A percentile compares a stretch with the other conserved stretches of the same genome.
These are phyloP conservation scores for Xestia ashworthii DNA, from an alignment of 2,888 invertebrate genomes.

Conservation along the genomic window DNA sequence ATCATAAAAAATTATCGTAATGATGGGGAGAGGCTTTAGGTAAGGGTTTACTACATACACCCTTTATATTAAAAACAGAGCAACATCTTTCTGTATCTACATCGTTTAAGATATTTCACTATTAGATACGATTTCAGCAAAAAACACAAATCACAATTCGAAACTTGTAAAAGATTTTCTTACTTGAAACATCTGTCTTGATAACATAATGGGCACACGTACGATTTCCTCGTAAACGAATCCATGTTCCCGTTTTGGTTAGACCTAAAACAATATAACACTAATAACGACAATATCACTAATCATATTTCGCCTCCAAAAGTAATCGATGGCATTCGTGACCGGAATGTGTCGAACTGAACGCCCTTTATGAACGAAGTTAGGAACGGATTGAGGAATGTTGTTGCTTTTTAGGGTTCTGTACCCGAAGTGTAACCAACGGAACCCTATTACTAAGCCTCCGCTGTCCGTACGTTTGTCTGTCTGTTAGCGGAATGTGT, in stretches of 20 bases:
- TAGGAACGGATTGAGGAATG: neutral
- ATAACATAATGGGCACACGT: neutral
- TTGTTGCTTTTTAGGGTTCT: neutral
- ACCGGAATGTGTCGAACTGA: constrained; percentile 14
- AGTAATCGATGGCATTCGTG: constrained; percentile 40
- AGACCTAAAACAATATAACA: constrained; percentile 1
- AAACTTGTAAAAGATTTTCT: neutral
- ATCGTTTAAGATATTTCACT: neutral
- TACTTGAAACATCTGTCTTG: neutral
- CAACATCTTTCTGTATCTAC: neutral
- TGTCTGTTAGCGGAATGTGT: no score
- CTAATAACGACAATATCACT: constrained; percentile 12
- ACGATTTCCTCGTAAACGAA: neutral
- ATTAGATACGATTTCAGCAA: neutral
- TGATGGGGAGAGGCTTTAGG: no score
- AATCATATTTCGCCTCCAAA: constrained; percentile 16
- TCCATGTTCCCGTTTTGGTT: constrained; percentile 2
- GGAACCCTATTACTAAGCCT: no score
- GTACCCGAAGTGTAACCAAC: no score
- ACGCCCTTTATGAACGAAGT: constrained; percentile 4
- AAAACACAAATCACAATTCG: neutral
- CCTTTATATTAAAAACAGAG: no score
- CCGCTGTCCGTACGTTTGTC: no score
- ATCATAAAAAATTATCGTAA: no score
- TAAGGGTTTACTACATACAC: no score